Evolutionary conservation across 2,113 vertebrate species (phyloP), one percentile per base, ranked within the genome.

Genomic region (Xyliphius kryptos): DNA sequence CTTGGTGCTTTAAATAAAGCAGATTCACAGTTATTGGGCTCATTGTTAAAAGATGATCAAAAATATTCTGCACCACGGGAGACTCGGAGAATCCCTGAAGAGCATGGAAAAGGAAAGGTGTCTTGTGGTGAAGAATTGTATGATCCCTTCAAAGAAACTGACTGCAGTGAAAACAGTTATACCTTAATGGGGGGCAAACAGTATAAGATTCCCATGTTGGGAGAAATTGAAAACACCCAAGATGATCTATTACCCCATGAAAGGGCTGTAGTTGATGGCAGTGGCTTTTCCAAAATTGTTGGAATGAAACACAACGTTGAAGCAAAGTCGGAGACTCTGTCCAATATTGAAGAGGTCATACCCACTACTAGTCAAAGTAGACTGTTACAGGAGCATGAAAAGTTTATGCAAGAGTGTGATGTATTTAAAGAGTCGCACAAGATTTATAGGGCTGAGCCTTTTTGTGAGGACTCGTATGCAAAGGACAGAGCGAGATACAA

Each of bases 221-320:
- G n/a, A 48, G 41, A 1, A 47, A 20, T 5, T 6, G 61, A 81
- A 81, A 49, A 74, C 15, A 7, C 52, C 17, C 81, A 89, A 51
- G 86, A 90, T 66, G 90, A 92, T 26, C 79, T 95, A 10, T 78
- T 95, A 51, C 92, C 93, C 54, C 92, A 96, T 0, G 92, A 97
- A 78, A 87, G 86, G 66, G 90, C 90, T 3, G 83, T 91, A 72
- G 86, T 89, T 46, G 92, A 93, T 72, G 88, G 89, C 17, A 85
- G 83, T 67, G 91, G 91, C 19, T 92, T 95, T 76, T 94, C 92
- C 13, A 80, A 85, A 38, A 90, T 93, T 73, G 74, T 92, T 19
- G 88, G 93, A 53, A 77, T 92, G 78, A 74, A 72, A 26, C 81
- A 84, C 62, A 85, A 85, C 67, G 80, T 76, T 53, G 83, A 81